Conservation (phyloP, 2,888 invertebrate species). For the Fragum sueziense region DNA sequence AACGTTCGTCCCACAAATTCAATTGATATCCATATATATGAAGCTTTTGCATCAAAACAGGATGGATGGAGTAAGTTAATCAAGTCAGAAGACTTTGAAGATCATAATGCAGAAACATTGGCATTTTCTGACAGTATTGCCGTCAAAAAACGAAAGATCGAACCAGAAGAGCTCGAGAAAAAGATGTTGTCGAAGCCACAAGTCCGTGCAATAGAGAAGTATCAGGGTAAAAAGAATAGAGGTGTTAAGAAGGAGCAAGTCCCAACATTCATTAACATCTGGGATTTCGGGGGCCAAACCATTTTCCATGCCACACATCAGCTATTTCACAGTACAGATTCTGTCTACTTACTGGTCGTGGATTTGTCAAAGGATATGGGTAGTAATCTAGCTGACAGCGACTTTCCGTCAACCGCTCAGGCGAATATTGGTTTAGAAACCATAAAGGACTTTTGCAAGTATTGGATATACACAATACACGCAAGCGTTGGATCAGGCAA, state of each 20-base stretch:
- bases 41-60: background rate
- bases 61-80: background rate
- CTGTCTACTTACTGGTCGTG: slow-evolving; percentile 16
- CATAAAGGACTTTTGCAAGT: slow-evolving; percentile 16
- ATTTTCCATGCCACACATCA: slow-evolving; percentile 34
- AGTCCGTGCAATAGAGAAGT: background rate
- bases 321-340: slow-evolving; percentile 21
- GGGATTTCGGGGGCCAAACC: slow-evolving; percentile 33
- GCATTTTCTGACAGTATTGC: background rate
- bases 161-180: background rate
- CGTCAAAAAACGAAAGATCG: background rate
- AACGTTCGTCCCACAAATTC: slow-evolving; percentile 16
- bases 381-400: background rate
- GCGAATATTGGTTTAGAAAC: background rate
- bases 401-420: background rate
- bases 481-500: slow-evolving; percentile 24
- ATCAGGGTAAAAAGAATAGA: background rate
- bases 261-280: slow-evolving; percentile 7
- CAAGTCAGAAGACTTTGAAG: background rate
- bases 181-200: background rate
- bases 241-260: background rate
- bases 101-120: background rate
- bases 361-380: slow-evolving; percentile 1
- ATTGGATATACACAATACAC: slow-evolving; percentile 35
- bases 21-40: slow-evolving; percentile 17